Base-by-base conservation (phyloP, 1,140 invertebrate species). In the Subanguina moxae region DNA sequence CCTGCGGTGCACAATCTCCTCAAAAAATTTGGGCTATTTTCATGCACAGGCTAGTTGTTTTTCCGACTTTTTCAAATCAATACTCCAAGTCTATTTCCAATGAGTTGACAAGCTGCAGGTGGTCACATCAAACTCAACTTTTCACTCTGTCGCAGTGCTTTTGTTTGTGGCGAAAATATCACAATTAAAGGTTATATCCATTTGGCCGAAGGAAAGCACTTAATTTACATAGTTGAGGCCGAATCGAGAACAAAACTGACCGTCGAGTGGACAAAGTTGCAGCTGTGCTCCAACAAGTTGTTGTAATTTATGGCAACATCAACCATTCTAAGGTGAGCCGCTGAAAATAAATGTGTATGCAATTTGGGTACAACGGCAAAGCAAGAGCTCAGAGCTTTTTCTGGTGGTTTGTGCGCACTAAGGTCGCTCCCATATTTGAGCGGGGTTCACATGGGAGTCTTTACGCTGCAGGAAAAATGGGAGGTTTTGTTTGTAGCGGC, bases 111-210 rank as follows among this genome's bases (percentile, higher is more conserved):
- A 38, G 15, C 15, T 62, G 57, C 27, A 38, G 65, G 65, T 21
- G 65, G 65, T 28, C 65, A 67, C n/a, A 67, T 67, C 8, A 17
- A 64, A 13, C 52, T 72, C 7, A 30, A 72, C 25, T 72, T 72
- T 38, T 65, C 70, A n/a, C 64, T 72, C 32, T 67, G 61, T 59
- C 32, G 67, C 1, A 43, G 45, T 38, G 70, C 70, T 23, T 72
- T 72, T 59, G 70, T 72, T 19, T 74, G 70, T 48, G 70, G 70
- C 23, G 70, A 72, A 64, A 72, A 72, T 42, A 72, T 72, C 7
- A 65, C 61, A 15, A 72, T 72, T 64, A 68, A 72, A 28, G 70
- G 70, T 64, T 32, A 15, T 17, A 13, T 25, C 19, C 15, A 67
- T 15, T 15, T 28, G 15, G 45, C 62, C 1, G 13, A 1, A 25